A percentile compares a stretch with the other conserved stretches of the same genome.
These are phyloP conservation scores for Gopherus evgoodei DNA, from an alignment of 2,113 vertebrate genomes.

Conservation along the genomic window DNA sequence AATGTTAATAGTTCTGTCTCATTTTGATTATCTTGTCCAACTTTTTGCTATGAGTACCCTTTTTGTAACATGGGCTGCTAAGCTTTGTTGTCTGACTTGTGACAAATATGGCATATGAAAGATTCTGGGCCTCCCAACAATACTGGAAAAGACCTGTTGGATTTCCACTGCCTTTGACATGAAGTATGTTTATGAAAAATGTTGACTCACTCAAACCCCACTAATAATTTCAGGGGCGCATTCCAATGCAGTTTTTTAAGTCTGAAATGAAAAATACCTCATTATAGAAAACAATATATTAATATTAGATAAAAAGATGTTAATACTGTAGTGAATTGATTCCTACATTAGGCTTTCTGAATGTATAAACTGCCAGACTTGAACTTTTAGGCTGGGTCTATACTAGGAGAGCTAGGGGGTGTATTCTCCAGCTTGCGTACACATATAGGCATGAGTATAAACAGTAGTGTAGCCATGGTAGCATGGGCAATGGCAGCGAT, in stretches of 20 bases:
- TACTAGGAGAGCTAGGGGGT: not conserved
- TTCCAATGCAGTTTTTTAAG: not conserved
- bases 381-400: not conserved
- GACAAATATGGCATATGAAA: slow-evolving; percentile 23
- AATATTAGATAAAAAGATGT: not conserved
- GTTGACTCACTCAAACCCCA: not conserved
- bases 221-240: slow-evolving; percentile 20
- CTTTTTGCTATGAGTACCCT: not conserved
- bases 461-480: not conserved
- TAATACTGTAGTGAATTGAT: not conserved
- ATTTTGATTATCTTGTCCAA: not conserved
- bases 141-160: not conserved
- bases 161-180: not conserved
- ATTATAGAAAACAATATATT: not conserved
- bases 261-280: not conserved
- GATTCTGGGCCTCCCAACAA: not conserved
- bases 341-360: not conserved
- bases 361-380: not conserved
- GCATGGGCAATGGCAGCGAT: not conserved
- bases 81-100: slow-evolving; percentile 14
- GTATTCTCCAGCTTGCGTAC: not conserved
- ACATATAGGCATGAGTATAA: not conserved
- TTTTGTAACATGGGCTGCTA: not conserved
- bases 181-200: slow-evolving; percentile 43
- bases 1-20: not conserved